Conservation (phyloP, 1,140 invertebrate species). For the Psilanteris sp. region DNA sequence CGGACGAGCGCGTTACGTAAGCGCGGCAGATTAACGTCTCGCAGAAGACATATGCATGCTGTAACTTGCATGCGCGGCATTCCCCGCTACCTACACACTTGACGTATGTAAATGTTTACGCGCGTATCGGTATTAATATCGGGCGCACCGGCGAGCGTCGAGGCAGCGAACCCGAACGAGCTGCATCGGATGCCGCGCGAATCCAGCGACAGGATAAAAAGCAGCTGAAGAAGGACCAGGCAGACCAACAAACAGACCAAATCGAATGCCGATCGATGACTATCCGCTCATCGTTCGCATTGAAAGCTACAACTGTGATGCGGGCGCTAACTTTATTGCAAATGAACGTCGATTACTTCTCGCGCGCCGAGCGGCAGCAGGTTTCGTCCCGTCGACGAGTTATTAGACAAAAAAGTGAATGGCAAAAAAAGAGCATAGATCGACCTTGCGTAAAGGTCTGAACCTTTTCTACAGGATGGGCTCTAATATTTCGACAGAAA, state of each 20-base stretch:
- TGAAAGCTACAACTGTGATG: constrained; percentile 52
- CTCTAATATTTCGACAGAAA: too few species aligned
- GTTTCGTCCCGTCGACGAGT: too few species aligned
- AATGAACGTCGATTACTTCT: constrained; percentile 57
- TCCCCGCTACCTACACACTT: constrained; percentile 44
- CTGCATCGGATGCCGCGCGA: background rate
- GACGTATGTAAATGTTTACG: constrained; percentile 65
- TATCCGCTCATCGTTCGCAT: constrained; percentile 42
- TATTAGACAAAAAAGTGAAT: too few species aligned
- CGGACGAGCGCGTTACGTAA: constrained; percentile 46
- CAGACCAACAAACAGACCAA: constrained; percentile 67
- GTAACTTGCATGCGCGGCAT: constrained; percentile 19
- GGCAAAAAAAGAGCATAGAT: too few species aligned
- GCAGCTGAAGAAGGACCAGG: constrained; percentile 30
- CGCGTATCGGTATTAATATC: constrained; percentile 70
- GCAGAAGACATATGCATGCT: constrained; percentile 12
- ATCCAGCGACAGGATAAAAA: too few species aligned
- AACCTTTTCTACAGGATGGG: too few species aligned
- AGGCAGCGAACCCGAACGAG: constrained; percentile 16
- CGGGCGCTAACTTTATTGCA: constrained; percentile 58
- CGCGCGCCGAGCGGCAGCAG: constrained; percentile 25
- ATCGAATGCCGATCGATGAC: constrained; percentile 48
- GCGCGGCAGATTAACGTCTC: constrained; percentile 38
- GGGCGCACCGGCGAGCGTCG: constrained; percentile 42
- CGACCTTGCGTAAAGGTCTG: too few species aligned